Base-by-base conservation (phyloP, 1,140 invertebrate species). In the Drosophila bocki region DNA sequence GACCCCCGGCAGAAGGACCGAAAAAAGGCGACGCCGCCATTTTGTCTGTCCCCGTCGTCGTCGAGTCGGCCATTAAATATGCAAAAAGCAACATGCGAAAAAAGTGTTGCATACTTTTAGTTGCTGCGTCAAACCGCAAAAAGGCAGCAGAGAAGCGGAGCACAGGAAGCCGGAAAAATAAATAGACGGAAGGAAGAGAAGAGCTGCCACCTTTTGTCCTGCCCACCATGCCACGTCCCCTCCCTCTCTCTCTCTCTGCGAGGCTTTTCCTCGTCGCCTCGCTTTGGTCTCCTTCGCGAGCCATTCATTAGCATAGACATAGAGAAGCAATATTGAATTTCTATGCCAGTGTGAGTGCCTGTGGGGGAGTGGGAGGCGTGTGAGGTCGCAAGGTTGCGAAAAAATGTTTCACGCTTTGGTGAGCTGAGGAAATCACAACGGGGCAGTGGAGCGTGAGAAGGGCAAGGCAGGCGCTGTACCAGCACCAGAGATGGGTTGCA, bases 61-160 rank as follows among this genome's bases (percentile, higher is more conserved):
- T 22, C 15, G 45, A n/a, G 50, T 29, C 60, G 75, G 68, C 80
- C 83, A 86, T 86, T 86, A 87, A 87, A 87, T 87, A 88, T 87
- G 84, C 84, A 88, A 87, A 87, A 82, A 86, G 82, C 78, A 86
- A 86, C 82, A 86, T 87, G 82, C 82, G 83, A 86, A 86, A 84
- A 86, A 88, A 88, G 80, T 88, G 81, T 88, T 88, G 85, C 84
- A 88, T 88, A 88, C 84, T 88, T 88, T 90, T 75, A 88, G 84
- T 84, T 75, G 84, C 85, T 87, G 85, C 81, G 80, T 78, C 81
- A 84, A 84, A 88, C 84, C 84, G 81, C 84, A 88, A 81, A 88
- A 88, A 90, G 83, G 83, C 84, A 86, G 63, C 61, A 67, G 59
- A 71, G 59, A 22, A 78, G 62, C 48, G 58, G 26, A 61, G 62